These are phyloP conservation scores for Falco biarmicus DNA, from an alignment of 2,797 vertebrate species.

Conservation along the genomic window DNA sequence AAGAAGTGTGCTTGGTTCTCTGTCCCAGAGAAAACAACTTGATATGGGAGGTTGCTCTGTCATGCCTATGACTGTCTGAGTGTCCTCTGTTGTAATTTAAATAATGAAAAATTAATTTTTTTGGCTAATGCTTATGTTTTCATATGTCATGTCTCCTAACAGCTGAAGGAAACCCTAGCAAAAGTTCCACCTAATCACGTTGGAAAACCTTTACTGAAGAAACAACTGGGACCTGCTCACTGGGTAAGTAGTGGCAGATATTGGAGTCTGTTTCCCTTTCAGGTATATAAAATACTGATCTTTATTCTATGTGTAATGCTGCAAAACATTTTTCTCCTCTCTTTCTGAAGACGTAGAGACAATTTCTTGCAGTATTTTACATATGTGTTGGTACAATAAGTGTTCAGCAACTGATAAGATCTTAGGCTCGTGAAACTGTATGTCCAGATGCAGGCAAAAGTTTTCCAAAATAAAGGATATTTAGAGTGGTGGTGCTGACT, in stretches of 20 bases:
- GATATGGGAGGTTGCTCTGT: not conserved
- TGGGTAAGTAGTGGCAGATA: slow-evolving; percentile 81
- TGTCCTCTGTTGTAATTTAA: not conserved
- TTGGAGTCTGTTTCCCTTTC: not conserved
- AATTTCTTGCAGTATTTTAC: not conserved
- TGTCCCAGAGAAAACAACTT: not conserved
- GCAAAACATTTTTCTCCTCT: not conserved
- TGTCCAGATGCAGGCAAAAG: not conserved
- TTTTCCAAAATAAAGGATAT: not conserved
- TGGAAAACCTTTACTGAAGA: slow-evolving; percentile 91
- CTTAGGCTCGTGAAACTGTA: not conserved
- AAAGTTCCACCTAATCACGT: slow-evolving; percentile 90
- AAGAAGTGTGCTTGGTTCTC: not conserved
- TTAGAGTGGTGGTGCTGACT: not conserved
- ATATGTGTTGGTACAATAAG: not conserved
- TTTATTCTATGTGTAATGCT: not conserved
- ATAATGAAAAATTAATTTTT: not conserved
- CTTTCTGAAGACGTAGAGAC: not conserved
- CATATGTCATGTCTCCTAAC: slow-evolving; percentile 68
- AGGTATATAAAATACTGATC: not conserved
- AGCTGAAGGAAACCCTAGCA: slow-evolving; percentile 94
- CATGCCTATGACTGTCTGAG: not conserved
- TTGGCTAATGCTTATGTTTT: not conserved
- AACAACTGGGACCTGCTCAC: slow-evolving; percentile 91
- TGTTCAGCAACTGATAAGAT: not conserved